These are phyloP conservation scores for Sitobion miscanthi DNA, from an alignment of 1,140 invertebrate genomes.

Conservation along the genomic window DNA sequence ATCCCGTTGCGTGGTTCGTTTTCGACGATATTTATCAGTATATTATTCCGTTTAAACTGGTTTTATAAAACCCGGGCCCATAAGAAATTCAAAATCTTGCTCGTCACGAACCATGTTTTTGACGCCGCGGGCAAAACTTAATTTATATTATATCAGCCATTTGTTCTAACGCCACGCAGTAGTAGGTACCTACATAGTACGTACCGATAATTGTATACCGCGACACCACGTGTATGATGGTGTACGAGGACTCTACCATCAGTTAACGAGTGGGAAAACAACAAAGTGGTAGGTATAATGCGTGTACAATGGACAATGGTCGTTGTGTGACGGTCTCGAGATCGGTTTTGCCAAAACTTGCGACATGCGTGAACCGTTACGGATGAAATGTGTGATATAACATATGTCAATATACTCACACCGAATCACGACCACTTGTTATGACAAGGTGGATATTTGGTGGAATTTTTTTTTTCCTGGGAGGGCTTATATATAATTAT, in stretches of 20 bases:
- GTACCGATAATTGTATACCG: neutral
- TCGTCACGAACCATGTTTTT: conserved; percentile 40
- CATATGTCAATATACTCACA: no score
- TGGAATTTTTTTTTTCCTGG: no score
- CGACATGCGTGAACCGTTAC: no score
- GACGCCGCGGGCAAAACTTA: neutral
- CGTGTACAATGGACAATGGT: no score
- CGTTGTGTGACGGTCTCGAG: no score
- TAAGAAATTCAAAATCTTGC: conserved; percentile 30
- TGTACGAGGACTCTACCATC: neutral
- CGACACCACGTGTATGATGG: neutral
- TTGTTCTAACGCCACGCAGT: neutral
- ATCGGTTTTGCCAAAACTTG: no score
- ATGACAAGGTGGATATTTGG: no score
- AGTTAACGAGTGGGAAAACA: neutral
- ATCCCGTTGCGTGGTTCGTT: neutral
- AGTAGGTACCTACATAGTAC: neutral
- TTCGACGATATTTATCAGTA: conserved; percentile 3
- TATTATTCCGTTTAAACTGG: conserved; percentile 19
- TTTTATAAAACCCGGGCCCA: neutral
- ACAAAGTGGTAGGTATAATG: no score
- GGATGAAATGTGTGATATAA: no score
- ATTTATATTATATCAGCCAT: conserved; percentile 20
- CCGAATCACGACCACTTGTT: no score
- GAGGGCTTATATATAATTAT: no score